Conservation (phyloP, 53 echinoderm and acorn worm genomes). For the Holothuria scabra region DNA sequence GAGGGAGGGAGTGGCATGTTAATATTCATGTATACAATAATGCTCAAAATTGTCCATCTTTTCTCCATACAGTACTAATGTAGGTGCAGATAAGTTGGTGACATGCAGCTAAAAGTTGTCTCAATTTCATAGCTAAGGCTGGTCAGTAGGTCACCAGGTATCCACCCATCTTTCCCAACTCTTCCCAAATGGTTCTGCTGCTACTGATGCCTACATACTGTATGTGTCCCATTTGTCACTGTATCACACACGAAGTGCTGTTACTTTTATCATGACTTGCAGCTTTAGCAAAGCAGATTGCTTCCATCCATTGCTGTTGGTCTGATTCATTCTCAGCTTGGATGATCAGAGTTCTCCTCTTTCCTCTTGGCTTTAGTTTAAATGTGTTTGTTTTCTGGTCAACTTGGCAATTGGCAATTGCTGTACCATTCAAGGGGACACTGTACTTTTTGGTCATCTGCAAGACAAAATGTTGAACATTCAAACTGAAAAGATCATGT, state of each 20-base stretch:
- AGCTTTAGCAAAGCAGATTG: slow-evolving; percentile 94
- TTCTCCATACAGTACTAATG: too few species aligned
- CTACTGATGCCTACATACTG: too few species aligned
- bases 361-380: slow-evolving; percentile 80
- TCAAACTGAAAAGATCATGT: too few species aligned
- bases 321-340: slow-evolving; percentile 78
- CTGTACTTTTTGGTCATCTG: slow-evolving; percentile 62
- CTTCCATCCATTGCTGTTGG: slow-evolving; percentile 93
- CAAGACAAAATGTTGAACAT: background rate
- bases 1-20: too few species aligned
- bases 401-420: slow-evolving; percentile 72
- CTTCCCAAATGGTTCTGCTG: too few species aligned
- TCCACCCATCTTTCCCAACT: too few species aligned
- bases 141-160: too few species aligned
- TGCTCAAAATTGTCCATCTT: too few species aligned
- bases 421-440: slow-evolving; percentile 80
- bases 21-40: too few species aligned
- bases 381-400: slow-evolving; percentile 77
- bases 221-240: slow-evolving; percentile 47
- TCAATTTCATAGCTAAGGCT: too few species aligned
- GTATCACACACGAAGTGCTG: slow-evolving; percentile 68
- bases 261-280: slow-evolving; percentile 75
- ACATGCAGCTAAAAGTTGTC: too few species aligned
- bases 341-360: slow-evolving; percentile 74
- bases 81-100: too few species aligned